Evolutionary conservation across 1,140 invertebrate genomes (phyloP).

Genomic region (Stegodyphus dumicola): DNA sequence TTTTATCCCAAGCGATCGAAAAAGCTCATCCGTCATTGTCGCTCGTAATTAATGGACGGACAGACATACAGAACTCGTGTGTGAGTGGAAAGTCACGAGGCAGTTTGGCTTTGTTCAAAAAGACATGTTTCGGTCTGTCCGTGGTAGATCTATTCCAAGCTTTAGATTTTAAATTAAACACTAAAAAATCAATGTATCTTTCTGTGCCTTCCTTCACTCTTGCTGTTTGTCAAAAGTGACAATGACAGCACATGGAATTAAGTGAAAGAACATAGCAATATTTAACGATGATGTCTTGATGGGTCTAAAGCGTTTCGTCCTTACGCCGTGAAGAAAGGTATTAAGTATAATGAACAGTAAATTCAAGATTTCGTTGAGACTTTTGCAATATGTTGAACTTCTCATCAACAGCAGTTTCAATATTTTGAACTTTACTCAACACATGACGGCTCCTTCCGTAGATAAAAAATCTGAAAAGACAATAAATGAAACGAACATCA

Average conservation of each 20-base stretch:
- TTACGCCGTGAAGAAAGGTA: no score
- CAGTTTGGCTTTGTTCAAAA: conserved; percentile 11
- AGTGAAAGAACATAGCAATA: neutral
- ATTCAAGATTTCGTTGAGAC: no score
- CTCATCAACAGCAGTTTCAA: no score
- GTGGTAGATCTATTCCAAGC: conserved; percentile 5
- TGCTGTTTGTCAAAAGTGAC: neutral
- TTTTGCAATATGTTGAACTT: no score
- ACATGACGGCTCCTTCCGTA: no score
- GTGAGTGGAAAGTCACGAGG: neutral
- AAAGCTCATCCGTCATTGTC: conserved; percentile 36
- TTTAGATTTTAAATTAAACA: conserved; percentile 24
- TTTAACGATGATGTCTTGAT: no score
- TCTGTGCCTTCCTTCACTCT: neutral
- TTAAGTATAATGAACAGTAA: no score
- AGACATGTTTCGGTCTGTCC: conserved; percentile 24
- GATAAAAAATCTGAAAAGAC: no score
- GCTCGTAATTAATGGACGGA: conserved; percentile 33
- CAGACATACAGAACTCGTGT: neutral
- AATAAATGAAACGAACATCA: no score
- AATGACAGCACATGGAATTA: neutral
- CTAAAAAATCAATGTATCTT: conserved; percentile 5
- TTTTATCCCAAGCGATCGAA: conserved; percentile 11
- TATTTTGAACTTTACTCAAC: no score
- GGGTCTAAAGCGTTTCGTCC: no score